A percentile compares a stretch with the other conserved stretches of the same genome.
These are phyloP conservation scores for Cinclus mexicanus DNA, from an alignment of 2,113 vertebrate genomes.

Conservation along the genomic window DNA sequence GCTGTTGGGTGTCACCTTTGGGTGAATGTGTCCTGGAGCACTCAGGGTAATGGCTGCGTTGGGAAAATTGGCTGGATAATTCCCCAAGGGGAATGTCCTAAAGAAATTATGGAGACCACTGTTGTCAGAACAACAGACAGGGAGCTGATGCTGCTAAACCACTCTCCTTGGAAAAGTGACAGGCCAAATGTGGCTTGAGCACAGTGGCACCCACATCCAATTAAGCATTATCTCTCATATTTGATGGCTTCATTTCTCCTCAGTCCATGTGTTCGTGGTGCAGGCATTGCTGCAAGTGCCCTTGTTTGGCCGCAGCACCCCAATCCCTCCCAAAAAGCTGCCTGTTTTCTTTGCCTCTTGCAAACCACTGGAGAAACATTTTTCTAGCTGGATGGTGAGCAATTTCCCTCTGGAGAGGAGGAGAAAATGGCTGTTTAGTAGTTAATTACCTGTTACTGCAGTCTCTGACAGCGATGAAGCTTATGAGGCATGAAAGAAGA, in stretches of 20 bases:
- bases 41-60: neutral
- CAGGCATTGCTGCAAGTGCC: neutral
- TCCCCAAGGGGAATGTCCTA: neutral
- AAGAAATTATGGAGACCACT: neutral
- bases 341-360: neutral
- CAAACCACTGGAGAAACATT: conserved; percentile 63
- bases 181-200: neutral
- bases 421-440: conserved; percentile 68
- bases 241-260: neutral
- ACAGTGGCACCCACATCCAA: neutral
- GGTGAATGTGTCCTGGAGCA: neutral
- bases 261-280: neutral
- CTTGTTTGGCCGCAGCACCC: neutral
- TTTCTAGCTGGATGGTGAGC: conserved; percentile 65
- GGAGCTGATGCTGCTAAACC: neutral
- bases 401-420: conserved; percentile 62
- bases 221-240: neutral
- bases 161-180: neutral
- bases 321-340: neutral
- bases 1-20: neutral
- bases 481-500: conserved; percentile 62
- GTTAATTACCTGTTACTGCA: conserved; percentile 72
- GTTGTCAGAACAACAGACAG: neutral
- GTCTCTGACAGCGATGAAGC: conserved; percentile 62
- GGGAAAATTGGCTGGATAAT: neutral